These are phyloP conservation scores for Anthopleura sola DNA, from an alignment of 64 coral and sea anemone genomes.

Conservation along the genomic window DNA sequence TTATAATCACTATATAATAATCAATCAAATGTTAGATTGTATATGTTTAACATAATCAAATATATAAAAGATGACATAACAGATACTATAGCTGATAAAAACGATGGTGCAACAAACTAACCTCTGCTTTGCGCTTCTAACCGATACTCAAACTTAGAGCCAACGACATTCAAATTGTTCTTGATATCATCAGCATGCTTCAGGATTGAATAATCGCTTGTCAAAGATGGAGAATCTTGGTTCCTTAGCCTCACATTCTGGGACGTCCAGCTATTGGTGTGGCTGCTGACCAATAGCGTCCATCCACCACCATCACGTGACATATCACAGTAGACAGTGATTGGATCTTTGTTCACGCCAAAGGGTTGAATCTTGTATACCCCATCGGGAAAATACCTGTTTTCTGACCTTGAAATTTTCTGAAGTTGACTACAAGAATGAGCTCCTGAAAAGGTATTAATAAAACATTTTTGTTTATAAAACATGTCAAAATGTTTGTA, in stretches of 20 bases:
- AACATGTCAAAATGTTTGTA: too few relatives aligned
- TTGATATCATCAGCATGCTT: conserved; percentile 70
- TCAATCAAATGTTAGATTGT: too few relatives aligned
- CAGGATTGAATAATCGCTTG: conserved; percentile 66
- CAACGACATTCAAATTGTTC: conserved; percentile 58
- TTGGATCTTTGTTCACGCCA: conserved; percentile 2
- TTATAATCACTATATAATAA: too few relatives aligned
- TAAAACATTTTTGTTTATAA: too few relatives aligned
- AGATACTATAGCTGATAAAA: too few relatives aligned
- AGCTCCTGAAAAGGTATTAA: conserved; percentile 17
- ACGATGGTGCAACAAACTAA: conserved; percentile 8
- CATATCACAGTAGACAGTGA: too few relatives aligned
- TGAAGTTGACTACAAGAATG: conserved; percentile 71
- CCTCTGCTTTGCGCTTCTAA: conserved; percentile 73
- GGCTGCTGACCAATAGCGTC: conserved; percentile 80
- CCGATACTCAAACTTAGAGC: conserved; percentile 74
- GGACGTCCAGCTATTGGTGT: conserved; percentile 71
- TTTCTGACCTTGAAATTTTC: conserved; percentile 24
- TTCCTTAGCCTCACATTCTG: conserved; percentile 62
- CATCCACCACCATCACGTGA: too few relatives aligned
- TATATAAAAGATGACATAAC: too few relatives aligned
- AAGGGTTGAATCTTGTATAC: conserved; percentile 65
- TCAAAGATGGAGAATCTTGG: conserved; percentile 7
- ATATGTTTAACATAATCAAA: too few relatives aligned
- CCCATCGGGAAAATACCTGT: conserved; percentile 46